Conservation (phyloP, 2,113 vertebrate species). For the Cyprinodon variegatus region DNA sequence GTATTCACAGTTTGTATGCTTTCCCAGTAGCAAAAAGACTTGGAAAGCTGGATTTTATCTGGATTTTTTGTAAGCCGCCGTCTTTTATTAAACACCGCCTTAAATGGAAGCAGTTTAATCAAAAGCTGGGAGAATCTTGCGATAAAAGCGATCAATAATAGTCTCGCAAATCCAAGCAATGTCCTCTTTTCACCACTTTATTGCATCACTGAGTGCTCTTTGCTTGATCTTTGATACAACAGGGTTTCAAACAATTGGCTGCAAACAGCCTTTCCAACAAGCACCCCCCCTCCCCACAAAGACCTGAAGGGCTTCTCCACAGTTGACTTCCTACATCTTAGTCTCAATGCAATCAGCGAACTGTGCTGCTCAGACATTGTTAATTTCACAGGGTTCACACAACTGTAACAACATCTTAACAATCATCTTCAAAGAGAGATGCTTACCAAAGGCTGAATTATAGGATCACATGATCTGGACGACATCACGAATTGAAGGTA, state of each 20-base stretch:
- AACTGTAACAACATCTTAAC: conserved; percentile 62
- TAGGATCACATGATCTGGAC: conserved; percentile 30
- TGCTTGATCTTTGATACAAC: conserved; percentile 49
- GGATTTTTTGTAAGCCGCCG: conserved; percentile 32
- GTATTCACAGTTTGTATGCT: conserved; percentile 23
- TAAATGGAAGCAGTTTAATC: conserved; percentile 24
- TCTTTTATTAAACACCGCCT: conserved; percentile 15
- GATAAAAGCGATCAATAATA: conserved; percentile 34
- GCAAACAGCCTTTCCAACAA: conserved; percentile 33
- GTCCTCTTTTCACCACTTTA: conserved; percentile 42
- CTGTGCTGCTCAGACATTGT: conserved; percentile 52
- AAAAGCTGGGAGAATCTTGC: conserved; percentile 17
- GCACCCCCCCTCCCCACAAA: conserved; percentile 4
- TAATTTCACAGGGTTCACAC: conserved; percentile 54
- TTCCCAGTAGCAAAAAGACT: conserved; percentile 37
- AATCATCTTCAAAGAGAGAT: conserved; percentile 38
- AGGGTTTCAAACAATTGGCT: conserved; percentile 48
- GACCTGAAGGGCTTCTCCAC: conserved; percentile 59
- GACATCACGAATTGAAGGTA: conserved; percentile 27
- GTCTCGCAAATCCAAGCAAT: conserved; percentile 13
- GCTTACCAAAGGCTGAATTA: conserved; percentile 44
- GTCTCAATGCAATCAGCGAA: conserved; percentile 57
- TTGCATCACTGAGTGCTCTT: conserved; percentile 31
- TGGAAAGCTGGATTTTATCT: conserved; percentile 23
- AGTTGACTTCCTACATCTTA: conserved; percentile 60